These are phyloP conservation scores for Drosophila kanapiae DNA, from an alignment of 1,140 invertebrate genomes.

Conservation along the genomic window DNA sequence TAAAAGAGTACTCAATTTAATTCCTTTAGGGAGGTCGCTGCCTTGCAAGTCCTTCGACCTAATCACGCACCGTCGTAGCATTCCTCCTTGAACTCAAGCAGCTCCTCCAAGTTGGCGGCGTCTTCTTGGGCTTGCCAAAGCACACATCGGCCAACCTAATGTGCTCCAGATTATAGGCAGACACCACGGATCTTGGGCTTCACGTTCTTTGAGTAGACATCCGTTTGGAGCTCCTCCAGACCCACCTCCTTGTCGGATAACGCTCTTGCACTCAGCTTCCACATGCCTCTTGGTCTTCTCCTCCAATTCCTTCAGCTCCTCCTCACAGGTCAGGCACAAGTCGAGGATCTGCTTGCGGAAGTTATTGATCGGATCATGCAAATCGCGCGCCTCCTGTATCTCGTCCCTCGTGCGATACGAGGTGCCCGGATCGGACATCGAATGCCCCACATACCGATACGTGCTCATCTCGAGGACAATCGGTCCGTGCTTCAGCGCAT, in stretches of 20 bases:
- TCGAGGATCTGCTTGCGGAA: constrained; percentile 90
- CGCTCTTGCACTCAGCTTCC: constrained; percentile 87
- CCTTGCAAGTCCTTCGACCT: too few relatives aligned
- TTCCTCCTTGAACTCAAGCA: too few relatives aligned
- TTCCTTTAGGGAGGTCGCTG: too few relatives aligned
- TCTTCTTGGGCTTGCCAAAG: constrained; percentile 46
- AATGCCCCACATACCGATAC: constrained; percentile 92
- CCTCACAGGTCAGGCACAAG: constrained; percentile 86
- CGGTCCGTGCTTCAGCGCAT: constrained; percentile 92
- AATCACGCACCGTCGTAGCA: too few relatives aligned
- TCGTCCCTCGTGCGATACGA: constrained; percentile 94
- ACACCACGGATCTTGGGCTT: constrained; percentile 63
- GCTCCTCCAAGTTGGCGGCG: too few relatives aligned
- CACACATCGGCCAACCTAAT: constrained; percentile 29
- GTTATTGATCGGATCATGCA: constrained; percentile 93
- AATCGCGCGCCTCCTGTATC: constrained; percentile 92
- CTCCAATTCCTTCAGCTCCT: constrained; percentile 87
- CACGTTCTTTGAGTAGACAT: constrained; percentile 85
- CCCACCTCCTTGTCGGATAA: constrained; percentile 93
- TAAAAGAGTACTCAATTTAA: too few relatives aligned
- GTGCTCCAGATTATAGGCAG: constrained; percentile 54
- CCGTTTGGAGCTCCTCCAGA: constrained; percentile 92
- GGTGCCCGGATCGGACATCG: constrained; percentile 93
- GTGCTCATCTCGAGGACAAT: constrained; percentile 94
- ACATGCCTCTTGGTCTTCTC: constrained; percentile 87